Evolutionary conservation across 2,888 invertebrate species (phyloP), one percentile per base, ranked within the genome.

Genomic region (Trissonchulus sp.): DNA sequence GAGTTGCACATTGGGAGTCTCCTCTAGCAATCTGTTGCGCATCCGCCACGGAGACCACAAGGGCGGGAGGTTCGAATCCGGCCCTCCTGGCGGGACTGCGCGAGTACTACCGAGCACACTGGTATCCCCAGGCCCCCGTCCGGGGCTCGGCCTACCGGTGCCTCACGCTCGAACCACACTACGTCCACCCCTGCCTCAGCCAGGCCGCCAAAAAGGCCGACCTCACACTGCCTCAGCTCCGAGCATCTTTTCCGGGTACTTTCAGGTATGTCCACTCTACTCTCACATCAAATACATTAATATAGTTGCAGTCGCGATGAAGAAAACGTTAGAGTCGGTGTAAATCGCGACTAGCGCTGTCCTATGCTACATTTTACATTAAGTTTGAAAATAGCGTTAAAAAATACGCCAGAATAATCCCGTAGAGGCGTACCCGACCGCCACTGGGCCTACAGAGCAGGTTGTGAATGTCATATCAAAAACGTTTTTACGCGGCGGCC

Each of bases 91-190:
- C 93, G 86, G 94, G 94, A 68, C 87, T 97, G 80, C 93, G 94
- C 87, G 92, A 92, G 86, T 96, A 95, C 89, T 96, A 96, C 88
- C 82, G 84, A 76, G 85, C 68, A 75, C 97, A 97, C 87, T 97
- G 97, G 97, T 96, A 97, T 88, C 95, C 95, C 0, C 95, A 95
- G 83, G 91, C 93, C 84, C 96, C 97, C 48, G 93, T 93, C 88
- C 92, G 92, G 86, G 98, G 97, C 0, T 95, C 96, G 37, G 97
- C 95, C 18, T 97, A 93, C 88, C 90, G 98, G 82, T 97, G 96
- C 86, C 88, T 98, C 79, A 94, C 94, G 85, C 94, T 96, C 34
- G 94, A 94, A 68, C 91, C 92, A 81, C 94, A 95, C 31, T 83
- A 85, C 72, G 89, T 94, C 77, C 96, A 98, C 86, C 92, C 93